Base-by-base conservation (phyloP, 2,113 vertebrate genomes). In the Pygoscelis adeliae region DNA sequence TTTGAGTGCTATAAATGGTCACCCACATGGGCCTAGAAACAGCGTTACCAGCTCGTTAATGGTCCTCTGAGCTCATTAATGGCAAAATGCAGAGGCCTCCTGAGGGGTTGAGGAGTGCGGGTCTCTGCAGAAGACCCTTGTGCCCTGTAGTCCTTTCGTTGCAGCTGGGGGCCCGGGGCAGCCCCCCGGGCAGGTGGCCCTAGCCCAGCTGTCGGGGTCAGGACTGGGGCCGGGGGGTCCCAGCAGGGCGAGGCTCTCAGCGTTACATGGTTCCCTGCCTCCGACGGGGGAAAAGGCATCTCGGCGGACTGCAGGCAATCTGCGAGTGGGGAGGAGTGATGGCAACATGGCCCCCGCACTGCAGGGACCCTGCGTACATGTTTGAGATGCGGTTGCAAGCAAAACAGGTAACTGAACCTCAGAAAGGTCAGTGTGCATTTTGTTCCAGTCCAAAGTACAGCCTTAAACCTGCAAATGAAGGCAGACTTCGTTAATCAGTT, bases 311-410 rank as follows among this genome's bases (percentile, higher is more conserved):
- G 32, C 29, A 32, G 77, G 25, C 30, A 81, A 26, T 15, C 15
- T 58, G 21, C 0, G 1, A 66, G 63, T 0, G 0, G 26, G 15
- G 1, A 53, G 38, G 22, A 86, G 46, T 0, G 2, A 46, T 3
- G 11, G 40, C 19, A 82, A 21, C 20, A 14, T 44, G 21, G 5
- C 22, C 18, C 9, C 20, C 0, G 1, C 5, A 5, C 23, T 32
- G 52, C 36, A 65, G 29, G n/a, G 46, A 55, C 8, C 9, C 34
- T 42, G 18, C 9, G 12, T 19, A 23, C 0, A 0, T 36, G 16
- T 71, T 55, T 58, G 25, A 73, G 46, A 49, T 42, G 20, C 3
- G 22, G 25, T 20, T 29, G 17, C 27, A 63, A 63, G 36, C 15
- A n/a, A 61, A 89, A 18, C 7, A 59, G 34, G 49, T 56, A 44